These are phyloP conservation scores for Bovichtus diacanthus DNA, from an alignment of 2,797 vertebrate genomes.

Conservation along the genomic window DNA sequence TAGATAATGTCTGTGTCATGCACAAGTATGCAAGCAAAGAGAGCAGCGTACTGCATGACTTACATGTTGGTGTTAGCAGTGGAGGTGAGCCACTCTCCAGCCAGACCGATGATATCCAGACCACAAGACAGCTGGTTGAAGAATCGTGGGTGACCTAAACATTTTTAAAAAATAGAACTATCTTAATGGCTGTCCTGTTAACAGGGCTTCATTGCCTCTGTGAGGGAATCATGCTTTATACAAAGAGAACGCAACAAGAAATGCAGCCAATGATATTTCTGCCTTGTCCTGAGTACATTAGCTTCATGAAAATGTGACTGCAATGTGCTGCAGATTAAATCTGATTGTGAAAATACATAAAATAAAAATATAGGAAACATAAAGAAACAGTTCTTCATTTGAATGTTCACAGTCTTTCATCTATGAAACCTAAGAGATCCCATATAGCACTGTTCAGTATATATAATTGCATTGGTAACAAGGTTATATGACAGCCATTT, in stretches of 20 bases:
- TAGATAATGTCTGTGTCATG: neutral
- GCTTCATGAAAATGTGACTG: neutral
- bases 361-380: neutral
- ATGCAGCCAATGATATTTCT: neutral
- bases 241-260: conserved; percentile 3
- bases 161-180: conserved; percentile 3
- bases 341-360: conserved; percentile 1
- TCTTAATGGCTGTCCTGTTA: conserved; percentile 6
- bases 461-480: conserved; percentile 60
- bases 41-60: conserved; percentile 66
- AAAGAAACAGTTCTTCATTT: neutral
- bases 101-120: conserved; percentile 96
- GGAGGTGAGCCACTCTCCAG: conserved; percentile 98
- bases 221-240: neutral
- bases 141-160: conserved; percentile 95
- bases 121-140: conserved; percentile 98
- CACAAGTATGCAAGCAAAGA: conserved; percentile 11
- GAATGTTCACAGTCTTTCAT: conserved; percentile 5
- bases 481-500: conserved; percentile 70
- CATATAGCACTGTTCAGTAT: conserved; percentile 50
- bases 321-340: neutral
- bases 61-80: conserved; percentile 99
- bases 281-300: neutral
- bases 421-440: conserved; percentile 42
- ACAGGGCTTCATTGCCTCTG: neutral